These are phyloP conservation scores for Lasius platythorax DNA, from an alignment of 2,888 invertebrate species.

Conservation along the genomic window DNA sequence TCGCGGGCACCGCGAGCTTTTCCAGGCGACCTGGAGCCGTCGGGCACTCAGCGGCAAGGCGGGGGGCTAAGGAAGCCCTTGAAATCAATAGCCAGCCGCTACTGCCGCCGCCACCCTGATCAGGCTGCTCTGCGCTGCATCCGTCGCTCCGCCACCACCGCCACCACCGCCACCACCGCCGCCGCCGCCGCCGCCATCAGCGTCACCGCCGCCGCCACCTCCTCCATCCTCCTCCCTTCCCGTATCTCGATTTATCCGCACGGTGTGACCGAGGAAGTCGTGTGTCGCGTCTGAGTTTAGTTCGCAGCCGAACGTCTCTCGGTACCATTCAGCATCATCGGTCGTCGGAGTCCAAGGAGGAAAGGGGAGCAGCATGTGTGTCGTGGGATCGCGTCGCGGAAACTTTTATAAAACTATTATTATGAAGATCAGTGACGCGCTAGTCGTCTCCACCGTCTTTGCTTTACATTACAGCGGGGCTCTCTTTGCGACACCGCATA, in stretches of 20 bases:
- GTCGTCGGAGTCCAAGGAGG: conserved; percentile 23
- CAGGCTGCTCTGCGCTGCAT: conserved; percentile 81
- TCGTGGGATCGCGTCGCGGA: conserved; percentile 35
- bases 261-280: conserved; percentile 62
- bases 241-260: conserved; percentile 73
- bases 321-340: conserved; percentile 45
- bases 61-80: conserved; percentile 85
- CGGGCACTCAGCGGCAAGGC: conserved; percentile 79
- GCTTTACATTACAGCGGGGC: background rate
- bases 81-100: conserved; percentile 85
- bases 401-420: background rate
- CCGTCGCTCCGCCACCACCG: conserved; percentile 76
- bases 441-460: background rate
- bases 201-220: conserved; percentile 77
- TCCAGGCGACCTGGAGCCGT: conserved; percentile 82
- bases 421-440: background rate
- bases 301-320: conserved; percentile 64
- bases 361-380: background rate
- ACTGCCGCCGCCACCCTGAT: conserved; percentile 83
- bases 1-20: conserved; percentile 79
- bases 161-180: conserved; percentile 81
- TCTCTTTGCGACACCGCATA: background rate
- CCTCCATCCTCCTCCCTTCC: conserved; percentile 67
- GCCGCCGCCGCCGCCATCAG: conserved; percentile 77
- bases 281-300: conserved; percentile 68